Conservation (phyloP, 2,797 vertebrate species). For the Sus cebifrons region DNA sequence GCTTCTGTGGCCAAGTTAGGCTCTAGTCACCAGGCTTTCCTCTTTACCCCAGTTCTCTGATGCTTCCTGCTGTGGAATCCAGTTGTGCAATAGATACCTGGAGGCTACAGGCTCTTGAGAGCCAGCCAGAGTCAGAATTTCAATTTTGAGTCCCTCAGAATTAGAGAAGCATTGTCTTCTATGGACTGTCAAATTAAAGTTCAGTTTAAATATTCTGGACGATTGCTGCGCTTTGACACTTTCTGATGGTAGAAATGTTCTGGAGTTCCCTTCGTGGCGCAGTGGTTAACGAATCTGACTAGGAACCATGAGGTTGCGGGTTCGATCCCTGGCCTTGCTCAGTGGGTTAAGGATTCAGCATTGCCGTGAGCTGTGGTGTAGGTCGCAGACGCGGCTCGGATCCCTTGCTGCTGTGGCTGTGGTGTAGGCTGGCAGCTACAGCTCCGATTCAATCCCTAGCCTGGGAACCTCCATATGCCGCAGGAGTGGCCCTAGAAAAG, state of each 20-base stretch:
- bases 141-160: neutral
- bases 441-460: too few relatives aligned
- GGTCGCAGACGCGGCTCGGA: too few relatives aligned
- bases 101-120: neutral
- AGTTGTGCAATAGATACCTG: neutral
- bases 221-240: neutral
- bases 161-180: neutral
- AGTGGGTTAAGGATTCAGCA: too few relatives aligned
- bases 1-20: neutral
- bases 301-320: too few relatives aligned
- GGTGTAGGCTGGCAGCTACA: too few relatives aligned
- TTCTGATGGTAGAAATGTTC: neutral
- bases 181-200: neutral
- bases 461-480: too few relatives aligned
- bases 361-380: too few relatives aligned
- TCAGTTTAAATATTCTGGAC: neutral
- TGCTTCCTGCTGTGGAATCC: neutral
- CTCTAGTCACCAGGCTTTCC: neutral
- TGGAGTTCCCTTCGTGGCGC: neutral
- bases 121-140: neutral
- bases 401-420: too few relatives aligned
- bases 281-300: too few relatives aligned
- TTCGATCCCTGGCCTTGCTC: too few relatives aligned
- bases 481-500: too few relatives aligned
- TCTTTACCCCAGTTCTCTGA: neutral